Conservation (phyloP, 2,113 vertebrate genomes). For the Sylvilagus bachmani region DNA sequence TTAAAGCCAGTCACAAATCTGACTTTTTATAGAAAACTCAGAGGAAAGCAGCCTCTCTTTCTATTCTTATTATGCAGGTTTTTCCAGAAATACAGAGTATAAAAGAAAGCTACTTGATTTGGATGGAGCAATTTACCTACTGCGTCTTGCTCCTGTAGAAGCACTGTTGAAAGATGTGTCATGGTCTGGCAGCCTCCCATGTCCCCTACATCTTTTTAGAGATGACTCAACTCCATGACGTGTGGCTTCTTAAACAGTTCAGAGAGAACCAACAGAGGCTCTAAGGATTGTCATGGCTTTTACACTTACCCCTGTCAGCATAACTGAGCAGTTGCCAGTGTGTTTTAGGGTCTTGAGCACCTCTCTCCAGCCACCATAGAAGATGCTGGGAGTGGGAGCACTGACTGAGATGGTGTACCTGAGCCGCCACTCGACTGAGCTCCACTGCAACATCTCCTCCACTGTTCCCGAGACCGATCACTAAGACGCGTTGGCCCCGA, state of each 20-base stretch:
- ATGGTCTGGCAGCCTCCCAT: neutral
- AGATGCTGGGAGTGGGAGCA: fast-evolving
- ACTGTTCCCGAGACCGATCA: slow-evolving; percentile 94
- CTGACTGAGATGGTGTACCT: slow-evolving; percentile 85
- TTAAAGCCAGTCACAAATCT: neutral
- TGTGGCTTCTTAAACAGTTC: neutral
- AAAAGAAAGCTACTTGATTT: neutral
- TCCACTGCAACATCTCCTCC: slow-evolving; percentile 94
- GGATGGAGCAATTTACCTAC: neutral
- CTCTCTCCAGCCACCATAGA: neutral
- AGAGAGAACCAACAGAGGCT: neutral
- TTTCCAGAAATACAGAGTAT: neutral
- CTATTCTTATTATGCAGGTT: neutral
- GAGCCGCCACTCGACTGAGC: slow-evolving; percentile 90
- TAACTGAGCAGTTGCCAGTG: neutral
- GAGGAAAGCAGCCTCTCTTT: neutral
- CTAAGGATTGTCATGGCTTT: neutral
- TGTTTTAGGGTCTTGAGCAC: neutral
- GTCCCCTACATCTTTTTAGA: neutral
- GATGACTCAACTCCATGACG: neutral
- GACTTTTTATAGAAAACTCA: neutral
- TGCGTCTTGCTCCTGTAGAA: neutral
- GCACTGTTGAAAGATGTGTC: neutral
- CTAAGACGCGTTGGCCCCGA: slow-evolving; percentile 90
- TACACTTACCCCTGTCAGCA: neutral